phyloP scores from a whole-genome alignment of 2,888 invertebrate species.

The Apamea crenata region DNA sequence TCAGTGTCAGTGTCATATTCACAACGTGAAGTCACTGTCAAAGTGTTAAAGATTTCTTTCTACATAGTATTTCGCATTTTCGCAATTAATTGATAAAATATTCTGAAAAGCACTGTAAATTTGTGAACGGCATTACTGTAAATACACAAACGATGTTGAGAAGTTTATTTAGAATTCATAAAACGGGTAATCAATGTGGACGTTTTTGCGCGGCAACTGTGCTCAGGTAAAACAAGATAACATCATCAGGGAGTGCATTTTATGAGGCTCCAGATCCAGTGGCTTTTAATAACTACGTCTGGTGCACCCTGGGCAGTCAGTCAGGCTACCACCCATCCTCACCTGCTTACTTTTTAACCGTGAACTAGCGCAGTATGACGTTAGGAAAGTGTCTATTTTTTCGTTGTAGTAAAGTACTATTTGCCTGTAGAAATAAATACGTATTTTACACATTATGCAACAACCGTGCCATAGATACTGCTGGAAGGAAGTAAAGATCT shows the following conservation, averaged over 20 bases:
- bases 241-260: background rate
- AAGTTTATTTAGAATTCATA: constrained; percentile 68
- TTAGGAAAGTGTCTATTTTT: background rate
- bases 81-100: background rate
- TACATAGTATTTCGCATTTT: background rate
- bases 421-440: background rate
- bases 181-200: constrained; percentile 71
- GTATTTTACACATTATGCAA: background rate
- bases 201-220: constrained; percentile 69
- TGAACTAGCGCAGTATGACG: background rate
- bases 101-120: background rate
- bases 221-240: constrained; percentile 67
- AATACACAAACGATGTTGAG: constrained; percentile 71
- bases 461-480: background rate
- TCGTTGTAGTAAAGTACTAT: background rate
- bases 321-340: background rate
- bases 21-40: background rate
- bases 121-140: constrained; percentile 1
- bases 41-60: background rate
- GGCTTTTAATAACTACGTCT: background rate
- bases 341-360: background rate
- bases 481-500: background rate
- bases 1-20: background rate
- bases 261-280: background rate
- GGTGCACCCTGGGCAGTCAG: background rate